Conservation (phyloP, 2,113 vertebrate genomes). For the Hippoglossus stenolepis region DNA sequence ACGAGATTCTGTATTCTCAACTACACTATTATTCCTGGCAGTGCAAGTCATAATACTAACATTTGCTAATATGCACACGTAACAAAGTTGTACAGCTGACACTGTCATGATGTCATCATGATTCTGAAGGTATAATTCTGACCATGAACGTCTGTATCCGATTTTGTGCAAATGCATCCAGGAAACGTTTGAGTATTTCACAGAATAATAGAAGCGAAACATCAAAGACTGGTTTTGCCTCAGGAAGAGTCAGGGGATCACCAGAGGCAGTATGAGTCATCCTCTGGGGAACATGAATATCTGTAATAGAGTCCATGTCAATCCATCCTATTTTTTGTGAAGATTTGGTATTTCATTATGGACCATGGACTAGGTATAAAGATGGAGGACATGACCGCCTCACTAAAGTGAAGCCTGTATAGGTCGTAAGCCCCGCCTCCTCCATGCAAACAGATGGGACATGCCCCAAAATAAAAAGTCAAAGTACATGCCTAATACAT, state of each 20-base stretch:
- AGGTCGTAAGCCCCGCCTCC: no score
- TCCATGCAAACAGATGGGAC: no score
- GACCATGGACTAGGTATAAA: neutral
- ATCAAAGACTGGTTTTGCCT: neutral
- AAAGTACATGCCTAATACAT: no score
- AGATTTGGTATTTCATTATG: neutral
- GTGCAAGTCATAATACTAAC: neutral
- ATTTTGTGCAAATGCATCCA: no score
- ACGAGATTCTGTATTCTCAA: neutral
- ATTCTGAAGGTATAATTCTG: neutral
- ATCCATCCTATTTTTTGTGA: neutral
- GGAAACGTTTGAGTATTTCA: no score
- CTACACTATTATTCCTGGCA: neutral
- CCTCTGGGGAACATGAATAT: neutral
- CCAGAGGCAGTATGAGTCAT: neutral
- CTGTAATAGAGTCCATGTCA: neutral
- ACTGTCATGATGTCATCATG: neutral
- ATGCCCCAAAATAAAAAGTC: no score
- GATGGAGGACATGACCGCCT: no score
- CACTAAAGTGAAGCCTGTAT: no score
- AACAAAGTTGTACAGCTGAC: no score
- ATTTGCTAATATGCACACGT: no score
- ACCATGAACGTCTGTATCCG: neutral
- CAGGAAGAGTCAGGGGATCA: neutral
- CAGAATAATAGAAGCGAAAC: neutral